Evolutionary conservation across 1,140 invertebrate genomes (phyloP).

Genomic region (Polypedilum pembai): DNA sequence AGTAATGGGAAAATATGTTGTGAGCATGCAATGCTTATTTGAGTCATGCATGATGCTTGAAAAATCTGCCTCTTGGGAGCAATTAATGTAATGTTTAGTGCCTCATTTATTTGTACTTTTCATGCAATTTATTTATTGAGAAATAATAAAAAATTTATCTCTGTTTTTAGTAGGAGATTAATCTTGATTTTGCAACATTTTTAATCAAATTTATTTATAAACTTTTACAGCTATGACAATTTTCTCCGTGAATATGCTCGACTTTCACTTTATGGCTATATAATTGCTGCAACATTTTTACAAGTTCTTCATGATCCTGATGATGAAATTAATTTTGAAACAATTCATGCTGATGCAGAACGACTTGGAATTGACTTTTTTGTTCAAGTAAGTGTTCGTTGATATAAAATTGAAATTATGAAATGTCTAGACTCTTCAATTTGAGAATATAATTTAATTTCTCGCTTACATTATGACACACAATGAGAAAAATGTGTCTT

Average conservation of each 20-base stretch:
- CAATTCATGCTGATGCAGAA: background rate
- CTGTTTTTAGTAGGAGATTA: no score
- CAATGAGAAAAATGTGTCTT: no score
- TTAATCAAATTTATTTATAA: background rate
- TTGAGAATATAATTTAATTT: no score
- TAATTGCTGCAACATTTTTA: background rate
- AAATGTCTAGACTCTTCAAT: no score
- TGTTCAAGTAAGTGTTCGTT: background rate
- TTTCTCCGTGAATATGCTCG: slow-evolving; percentile 2
- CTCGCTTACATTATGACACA: no score
- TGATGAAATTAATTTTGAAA: background rate
- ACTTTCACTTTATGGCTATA: background rate
- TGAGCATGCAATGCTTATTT: background rate
- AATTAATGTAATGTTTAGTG: no score
- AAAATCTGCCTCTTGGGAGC: background rate
- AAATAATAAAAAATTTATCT: no score
- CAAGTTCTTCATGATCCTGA: slow-evolving; percentile 3
- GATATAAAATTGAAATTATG: no score
- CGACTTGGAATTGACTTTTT: background rate
- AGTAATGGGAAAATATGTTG: background rate
- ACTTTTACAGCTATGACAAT: background rate
- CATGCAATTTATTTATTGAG: no score
- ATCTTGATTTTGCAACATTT: no score
- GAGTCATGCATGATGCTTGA: background rate
- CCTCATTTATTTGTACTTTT: no score